Percentiles rank a stretch among this genome's conserved stretches.
These are phyloP conservation scores for Azorinus chamasolen DNA, from an alignment of 2,888 invertebrate species.

Conservation along the genomic window DNA sequence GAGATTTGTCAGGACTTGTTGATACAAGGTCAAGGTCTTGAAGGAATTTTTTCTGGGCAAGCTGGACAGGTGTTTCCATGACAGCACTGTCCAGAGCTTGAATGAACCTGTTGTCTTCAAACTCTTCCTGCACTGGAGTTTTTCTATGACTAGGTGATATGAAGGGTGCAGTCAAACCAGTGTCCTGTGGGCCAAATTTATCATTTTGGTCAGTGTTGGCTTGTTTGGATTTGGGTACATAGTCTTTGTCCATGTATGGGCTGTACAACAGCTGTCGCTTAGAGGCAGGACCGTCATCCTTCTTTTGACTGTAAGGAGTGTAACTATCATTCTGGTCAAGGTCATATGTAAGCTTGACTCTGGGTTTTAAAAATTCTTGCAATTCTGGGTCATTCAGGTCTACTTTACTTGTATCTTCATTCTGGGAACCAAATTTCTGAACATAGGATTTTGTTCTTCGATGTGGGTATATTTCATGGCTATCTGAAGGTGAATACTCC, in stretches of 20 bases:
- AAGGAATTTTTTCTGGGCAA: constrained; percentile 62
- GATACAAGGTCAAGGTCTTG: constrained; percentile 58
- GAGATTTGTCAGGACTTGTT: constrained; percentile 32
- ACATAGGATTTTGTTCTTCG: constrained; percentile 70
- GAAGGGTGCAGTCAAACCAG: constrained; percentile 21
- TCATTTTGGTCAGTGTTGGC: constrained; percentile 16
- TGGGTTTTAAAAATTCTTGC: constrained; percentile 65
- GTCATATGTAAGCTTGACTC: constrained; percentile 64
- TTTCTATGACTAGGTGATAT: constrained; percentile 46
- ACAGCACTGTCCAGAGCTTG: constrained; percentile 71
- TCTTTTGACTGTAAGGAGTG: constrained; percentile 24
- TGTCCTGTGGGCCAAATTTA: constrained; percentile 19
- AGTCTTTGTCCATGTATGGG: constrained; percentile 68
- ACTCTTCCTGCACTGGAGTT: constrained; percentile 43
- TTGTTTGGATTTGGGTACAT: constrained; percentile 42
- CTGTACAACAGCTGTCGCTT: constrained; percentile 62
- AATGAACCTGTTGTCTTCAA: constrained; percentile 65
- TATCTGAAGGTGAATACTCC: constrained; percentile 68
- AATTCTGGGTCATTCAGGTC: constrained; percentile 71
- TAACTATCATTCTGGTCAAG: constrained; percentile 63
- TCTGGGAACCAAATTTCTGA: constrained; percentile 61
- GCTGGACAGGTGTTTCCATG: constrained; percentile 52
- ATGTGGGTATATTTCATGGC: constrained; percentile 78
- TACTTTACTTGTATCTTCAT: constrained; percentile 48
- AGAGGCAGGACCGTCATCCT: constrained; percentile 21